Percentiles rank a stretch among this genome's conserved stretches.
phyloP scores from a whole-genome alignment of 2,888 invertebrate species.

The Netelia melanura region DNA sequence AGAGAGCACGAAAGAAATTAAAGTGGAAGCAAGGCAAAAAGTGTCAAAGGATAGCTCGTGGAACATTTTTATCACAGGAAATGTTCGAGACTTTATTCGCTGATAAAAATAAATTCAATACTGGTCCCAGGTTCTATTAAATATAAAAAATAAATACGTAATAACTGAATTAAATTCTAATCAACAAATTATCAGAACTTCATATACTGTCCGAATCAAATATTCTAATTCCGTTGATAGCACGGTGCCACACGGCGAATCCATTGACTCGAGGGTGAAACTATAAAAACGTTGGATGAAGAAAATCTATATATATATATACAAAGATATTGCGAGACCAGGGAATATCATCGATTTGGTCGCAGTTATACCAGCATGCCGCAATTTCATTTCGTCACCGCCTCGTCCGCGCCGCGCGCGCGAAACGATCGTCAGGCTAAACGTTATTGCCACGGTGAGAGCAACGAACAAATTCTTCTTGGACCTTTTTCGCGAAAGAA shows the following conservation, averaged over 20 bases:
- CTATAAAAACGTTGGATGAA: not conserved
- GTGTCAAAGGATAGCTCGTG: too few species aligned
- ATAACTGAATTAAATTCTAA: too few species aligned
- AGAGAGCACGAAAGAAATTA: not conserved
- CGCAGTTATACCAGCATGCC: slow-evolving; percentile 22
- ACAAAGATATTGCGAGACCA: slow-evolving; percentile 5
- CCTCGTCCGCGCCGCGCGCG: not conserved
- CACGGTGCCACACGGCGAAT: not conserved
- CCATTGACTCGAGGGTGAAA: not conserved
- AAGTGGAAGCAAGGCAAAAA: not conserved
- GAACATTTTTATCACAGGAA: too few species aligned
- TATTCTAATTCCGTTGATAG: not conserved
- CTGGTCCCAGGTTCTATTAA: too few species aligned
- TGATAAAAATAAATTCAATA: too few species aligned
- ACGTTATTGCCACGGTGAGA: slow-evolving; percentile 56
- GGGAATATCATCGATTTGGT: slow-evolving; percentile 52
- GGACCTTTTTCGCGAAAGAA: slow-evolving; percentile 50
- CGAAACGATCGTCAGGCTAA: slow-evolving; percentile 53
- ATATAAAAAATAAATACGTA: too few species aligned
- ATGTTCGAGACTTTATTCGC: too few species aligned
- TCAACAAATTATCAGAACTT: too few species aligned
- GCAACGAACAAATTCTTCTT: slow-evolving; percentile 59
- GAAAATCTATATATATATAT: not conserved
- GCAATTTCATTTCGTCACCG: slow-evolving; percentile 54
- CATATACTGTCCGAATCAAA: not conserved